Base-by-base conservation (phyloP, 2,113 vertebrate genomes). In the Columba livia region DNA sequence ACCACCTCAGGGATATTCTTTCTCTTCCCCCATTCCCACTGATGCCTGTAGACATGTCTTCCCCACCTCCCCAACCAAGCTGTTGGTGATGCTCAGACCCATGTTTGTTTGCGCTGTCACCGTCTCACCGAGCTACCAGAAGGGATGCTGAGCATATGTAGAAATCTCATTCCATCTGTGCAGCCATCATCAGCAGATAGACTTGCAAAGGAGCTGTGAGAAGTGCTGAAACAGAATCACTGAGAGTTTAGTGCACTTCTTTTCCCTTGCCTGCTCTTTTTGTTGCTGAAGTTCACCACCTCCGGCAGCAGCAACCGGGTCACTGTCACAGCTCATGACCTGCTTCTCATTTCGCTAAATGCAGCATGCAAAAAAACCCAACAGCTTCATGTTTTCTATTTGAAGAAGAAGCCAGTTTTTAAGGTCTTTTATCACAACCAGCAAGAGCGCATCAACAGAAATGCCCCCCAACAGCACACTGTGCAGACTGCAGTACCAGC, bases 141-240 rank as follows among this genome's bases (percentile, higher is more conserved):
- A 60, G 44, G 79, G 62, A 61, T 4, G 5, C 62, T 47, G 89
- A 97, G 85, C 96, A 96, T 97, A 97, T 93, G 94, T 26, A 86
- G 66, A 82, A 18, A 36, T 62, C 62, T 90, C 16, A 0, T 91
- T 86, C 96, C 97, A 95, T 96, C 95, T 97, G 94, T 95, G 95
- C 89, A 89, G 66, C 60, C 71, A 29, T 58, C 94, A 54, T 29
- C 67, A 56, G 75, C 89, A 78, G 60, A 51, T 5, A 89, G 62
- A 66, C 85, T 47, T 79, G 84, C 29, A 34, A 34, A 73, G 83
- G 58, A 86, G 61, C 83, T 87, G 89, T 0, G 36, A 86, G 73
- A 79, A 85, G 11, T 0, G 2, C 47, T 54, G 69, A 64, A 74
- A 67, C 1, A 1, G 74, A 65, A 83, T 75, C 77, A 62, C 25